Percentiles rank a stretch among this genome's conserved stretches.
phyloP scores from a whole-genome alignment of 37 sponge, comb jelly and placozoan species.

The Cladorhizidae sp. region DNA sequence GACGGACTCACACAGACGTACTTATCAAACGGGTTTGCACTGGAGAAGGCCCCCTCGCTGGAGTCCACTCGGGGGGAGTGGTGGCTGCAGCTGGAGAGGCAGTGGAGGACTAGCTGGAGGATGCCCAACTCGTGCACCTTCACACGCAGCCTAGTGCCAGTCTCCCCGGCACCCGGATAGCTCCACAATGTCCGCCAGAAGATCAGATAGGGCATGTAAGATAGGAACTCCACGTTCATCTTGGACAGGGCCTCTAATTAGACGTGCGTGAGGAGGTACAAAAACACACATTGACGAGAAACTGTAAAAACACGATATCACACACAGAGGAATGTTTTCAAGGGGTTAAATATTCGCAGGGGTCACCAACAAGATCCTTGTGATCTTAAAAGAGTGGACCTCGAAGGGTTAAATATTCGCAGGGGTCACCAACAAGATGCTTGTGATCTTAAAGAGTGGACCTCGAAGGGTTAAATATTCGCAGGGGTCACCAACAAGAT shows the following conservation, averaged over 20 bases:
- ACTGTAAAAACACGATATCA: no score
- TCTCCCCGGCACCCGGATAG: slow-evolving; percentile 1
- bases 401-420: no score
- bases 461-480: no score
- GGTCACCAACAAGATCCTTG: no score
- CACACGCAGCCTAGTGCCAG: slow-evolving; percentile 17
- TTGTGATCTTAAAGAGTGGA: no score
- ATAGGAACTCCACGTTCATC: slow-evolving; percentile 13
- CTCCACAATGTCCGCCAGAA: slow-evolving; percentile 30
- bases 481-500: no score
- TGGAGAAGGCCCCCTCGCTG: neutral
- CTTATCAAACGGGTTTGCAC: neutral
- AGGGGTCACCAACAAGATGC: no score
- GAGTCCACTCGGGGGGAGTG: slow-evolving; percentile 30
- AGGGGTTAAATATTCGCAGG: no score
- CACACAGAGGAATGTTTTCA: no score
- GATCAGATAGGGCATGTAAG: slow-evolving; percentile 62
- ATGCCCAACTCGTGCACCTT: slow-evolving; percentile 51
- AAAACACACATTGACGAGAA: no score
- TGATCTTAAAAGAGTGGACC: no score
- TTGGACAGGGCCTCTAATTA: slow-evolving; percentile 21
- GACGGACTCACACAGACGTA: neutral
- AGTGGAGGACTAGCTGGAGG: slow-evolving; percentile 64
- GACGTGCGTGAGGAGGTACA: neutral
- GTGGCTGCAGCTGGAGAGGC: slow-evolving; percentile 55